Conservation (phyloP, 2,797 vertebrate species). For the Octomys mimax region DNA sequence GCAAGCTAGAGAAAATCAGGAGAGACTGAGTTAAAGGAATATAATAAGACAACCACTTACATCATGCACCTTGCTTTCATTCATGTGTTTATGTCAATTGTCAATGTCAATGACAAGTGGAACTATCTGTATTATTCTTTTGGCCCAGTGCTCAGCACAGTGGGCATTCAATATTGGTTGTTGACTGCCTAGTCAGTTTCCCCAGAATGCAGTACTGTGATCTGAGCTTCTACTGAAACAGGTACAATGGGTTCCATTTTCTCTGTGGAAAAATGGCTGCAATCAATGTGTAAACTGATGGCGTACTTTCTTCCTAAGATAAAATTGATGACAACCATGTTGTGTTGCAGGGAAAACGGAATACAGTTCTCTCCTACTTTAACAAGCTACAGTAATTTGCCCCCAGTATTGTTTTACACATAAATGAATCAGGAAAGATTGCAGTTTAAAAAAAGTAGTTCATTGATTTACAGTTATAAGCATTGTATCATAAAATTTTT, state of each 20-base stretch:
- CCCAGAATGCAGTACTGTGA: slow-evolving; percentile 44
- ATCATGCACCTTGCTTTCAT: neutral
- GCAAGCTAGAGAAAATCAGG: slow-evolving; percentile 39
- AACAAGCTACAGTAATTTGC: slow-evolving; percentile 39
- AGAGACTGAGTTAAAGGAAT: slow-evolving; percentile 22
- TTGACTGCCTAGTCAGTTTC: slow-evolving; percentile 59
- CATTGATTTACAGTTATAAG: slow-evolving; percentile 39
- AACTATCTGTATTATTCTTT: slow-evolving; percentile 47
- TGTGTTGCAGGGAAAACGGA: slow-evolving; percentile 62
- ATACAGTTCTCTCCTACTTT: neutral
- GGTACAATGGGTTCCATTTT: slow-evolving; percentile 58
- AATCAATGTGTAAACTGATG: slow-evolving; percentile 66
- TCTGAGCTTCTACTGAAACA: slow-evolving; percentile 54
- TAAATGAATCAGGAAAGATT: slow-evolving; percentile 71
- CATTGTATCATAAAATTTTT: slow-evolving; percentile 11
- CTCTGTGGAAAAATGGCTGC: neutral
- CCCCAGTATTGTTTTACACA: slow-evolving; percentile 48
- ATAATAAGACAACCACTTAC: slow-evolving; percentile 37
- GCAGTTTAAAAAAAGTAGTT: slow-evolving; percentile 66
- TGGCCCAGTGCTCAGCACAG: slow-evolving; percentile 11
- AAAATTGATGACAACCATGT: slow-evolving; percentile 62
- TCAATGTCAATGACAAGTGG: slow-evolving; percentile 20
- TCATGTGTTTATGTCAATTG: neutral
- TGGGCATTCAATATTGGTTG: slow-evolving; percentile 36
- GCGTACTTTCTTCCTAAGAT: slow-evolving; percentile 2